Evolutionary conservation across 30 jellyfish, hydroid and myxozoan genomes (phyloP).

Genomic region (Nemopilema nomurai): DNA sequence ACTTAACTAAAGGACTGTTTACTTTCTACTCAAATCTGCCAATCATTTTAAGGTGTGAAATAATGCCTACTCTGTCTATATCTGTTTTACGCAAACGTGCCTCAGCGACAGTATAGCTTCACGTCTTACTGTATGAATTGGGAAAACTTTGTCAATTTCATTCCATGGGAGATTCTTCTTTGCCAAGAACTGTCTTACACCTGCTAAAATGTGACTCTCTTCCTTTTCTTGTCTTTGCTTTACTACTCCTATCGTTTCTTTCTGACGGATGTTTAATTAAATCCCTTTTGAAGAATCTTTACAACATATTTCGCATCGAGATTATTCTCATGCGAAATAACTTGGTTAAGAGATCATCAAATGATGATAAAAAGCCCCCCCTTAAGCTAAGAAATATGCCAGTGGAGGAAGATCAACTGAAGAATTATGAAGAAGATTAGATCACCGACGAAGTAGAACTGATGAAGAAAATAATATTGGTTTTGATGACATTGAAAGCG

Average conservation of each 20-base stretch:
- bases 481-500: too few species aligned
- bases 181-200: conserved; percentile 31
- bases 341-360: conserved; percentile 30
- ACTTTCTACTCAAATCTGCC: neutral
- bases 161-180: conserved; percentile 27
- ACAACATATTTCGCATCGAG: conserved; percentile 26
- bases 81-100: neutral
- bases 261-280: conserved; percentile 3
- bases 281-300: conserved; percentile 36
- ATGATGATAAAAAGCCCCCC: conserved; percentile 21
- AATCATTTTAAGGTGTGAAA: neutral
- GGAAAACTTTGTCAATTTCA: neutral
- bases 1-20: too few species aligned
- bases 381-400: too few species aligned
- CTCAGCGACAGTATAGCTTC: conserved; percentile 25
- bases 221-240: neutral
- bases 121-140: neutral
- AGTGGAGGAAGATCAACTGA: too few species aligned
- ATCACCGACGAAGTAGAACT: too few species aligned
- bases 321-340: conserved; percentile 27
- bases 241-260: neutral
- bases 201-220: neutral
- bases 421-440: too few species aligned
- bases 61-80: neutral
- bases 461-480: too few species aligned